Evolutionary conservation across 2,797 vertebrate genomes (phyloP).

Genomic region (Lindbergichthys nudifrons): DNA sequence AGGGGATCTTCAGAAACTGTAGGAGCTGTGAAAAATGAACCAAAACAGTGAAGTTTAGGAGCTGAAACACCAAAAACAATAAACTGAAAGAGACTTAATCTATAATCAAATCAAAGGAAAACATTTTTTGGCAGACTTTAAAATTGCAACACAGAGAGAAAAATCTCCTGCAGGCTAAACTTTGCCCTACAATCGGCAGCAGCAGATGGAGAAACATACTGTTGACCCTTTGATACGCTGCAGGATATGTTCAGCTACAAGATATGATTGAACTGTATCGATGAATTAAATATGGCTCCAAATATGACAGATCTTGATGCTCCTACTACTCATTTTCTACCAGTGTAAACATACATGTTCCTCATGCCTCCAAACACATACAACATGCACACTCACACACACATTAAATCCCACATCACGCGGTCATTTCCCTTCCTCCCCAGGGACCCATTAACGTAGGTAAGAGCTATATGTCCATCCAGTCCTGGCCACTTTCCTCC

Average conservation of each 20-base stretch:
- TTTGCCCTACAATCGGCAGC: constrained; percentile 32
- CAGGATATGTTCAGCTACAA: constrained; percentile 16
- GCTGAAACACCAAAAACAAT: not conserved
- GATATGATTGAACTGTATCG: not conserved
- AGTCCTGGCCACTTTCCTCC: constrained; percentile 56
- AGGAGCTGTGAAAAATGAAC: not conserved
- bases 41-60: not conserved
- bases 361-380: constrained; percentile 37
- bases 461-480: constrained; percentile 70
- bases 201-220: constrained; percentile 66
- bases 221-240: constrained; percentile 19
- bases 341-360: constrained; percentile 25
- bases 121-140: not conserved
- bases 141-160: not conserved
- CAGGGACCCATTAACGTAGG: constrained; percentile 60
- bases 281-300: constrained; percentile 26
- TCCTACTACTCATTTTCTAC: constrained; percentile 4
- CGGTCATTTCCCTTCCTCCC: constrained; percentile 55
- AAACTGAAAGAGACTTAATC: not conserved
- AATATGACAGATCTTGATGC: constrained; percentile 9
- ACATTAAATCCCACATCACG: constrained; percentile 46
- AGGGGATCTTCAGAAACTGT: not conserved
- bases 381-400: constrained; percentile 38
- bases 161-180: constrained; percentile 8
- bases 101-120: not conserved